A percentile compares a stretch with the other conserved stretches of the same genome.
Evolutionary conservation across 1,140 invertebrate genomes (phyloP).

Genomic region (Drosophila ercepeae): DNA sequence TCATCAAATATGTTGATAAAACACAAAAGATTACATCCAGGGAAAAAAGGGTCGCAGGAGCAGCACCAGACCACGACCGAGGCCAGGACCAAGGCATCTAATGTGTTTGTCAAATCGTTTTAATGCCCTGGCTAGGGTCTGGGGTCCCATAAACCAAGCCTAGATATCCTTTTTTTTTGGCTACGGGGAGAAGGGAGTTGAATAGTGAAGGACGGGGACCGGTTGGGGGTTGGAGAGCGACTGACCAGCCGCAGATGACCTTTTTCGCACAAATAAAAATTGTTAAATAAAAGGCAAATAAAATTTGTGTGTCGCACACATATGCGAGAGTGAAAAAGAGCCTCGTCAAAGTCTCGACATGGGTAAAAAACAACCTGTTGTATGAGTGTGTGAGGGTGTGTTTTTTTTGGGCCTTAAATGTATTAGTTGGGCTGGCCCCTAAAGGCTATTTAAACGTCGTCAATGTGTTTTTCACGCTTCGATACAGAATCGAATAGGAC

Average conservation of each 20-base stretch:
- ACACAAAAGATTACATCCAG: slow-evolving; percentile 71
- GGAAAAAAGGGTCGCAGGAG: slow-evolving; percentile 30
- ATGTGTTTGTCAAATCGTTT: slow-evolving; percentile 80
- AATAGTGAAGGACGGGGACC: neutral
- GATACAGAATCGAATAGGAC: slow-evolving; percentile 25
- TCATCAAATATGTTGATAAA: slow-evolving; percentile 81
- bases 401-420: slow-evolving; percentile 32
- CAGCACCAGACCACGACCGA: slow-evolving; percentile 19
- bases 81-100: slow-evolving; percentile 52
- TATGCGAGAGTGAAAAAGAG: slow-evolving; percentile 34
- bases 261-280: slow-evolving; percentile 79
- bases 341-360: slow-evolving; percentile 53
- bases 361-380: slow-evolving; percentile 64
- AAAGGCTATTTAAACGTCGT: slow-evolving; percentile 76
- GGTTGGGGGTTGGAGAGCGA: neutral
- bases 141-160: slow-evolving; percentile 58
- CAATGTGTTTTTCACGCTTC: slow-evolving; percentile 75
- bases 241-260: slow-evolving; percentile 67
- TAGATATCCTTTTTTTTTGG: slow-evolving; percentile 26
- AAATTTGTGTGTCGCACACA: slow-evolving; percentile 68
- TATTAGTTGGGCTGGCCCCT: slow-evolving; percentile 45
- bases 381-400: slow-evolving; percentile 26
- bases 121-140: slow-evolving; percentile 55
- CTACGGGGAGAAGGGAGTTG: neutral
- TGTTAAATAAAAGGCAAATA: slow-evolving; percentile 80